A percentile compares a stretch with the other conserved stretches of the same genome.
phyloP scores from a whole-genome alignment of 1,140 invertebrate species.

The Bombyx mandarina region DNA sequence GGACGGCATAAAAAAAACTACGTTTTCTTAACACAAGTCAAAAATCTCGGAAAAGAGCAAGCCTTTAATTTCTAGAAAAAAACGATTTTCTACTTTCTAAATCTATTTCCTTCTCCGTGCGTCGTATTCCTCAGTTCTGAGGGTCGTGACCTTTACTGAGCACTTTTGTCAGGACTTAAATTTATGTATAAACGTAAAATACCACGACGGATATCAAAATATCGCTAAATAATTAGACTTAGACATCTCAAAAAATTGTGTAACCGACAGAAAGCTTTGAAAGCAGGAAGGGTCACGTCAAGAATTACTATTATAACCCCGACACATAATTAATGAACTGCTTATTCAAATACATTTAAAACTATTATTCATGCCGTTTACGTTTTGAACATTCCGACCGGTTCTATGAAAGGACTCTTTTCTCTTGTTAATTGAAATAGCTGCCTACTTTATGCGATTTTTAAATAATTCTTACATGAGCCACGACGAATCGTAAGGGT shows the following conservation, averaged over 20 bases:
- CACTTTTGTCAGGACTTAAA: no score
- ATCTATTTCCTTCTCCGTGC: no score
- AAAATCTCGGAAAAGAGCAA: no score
- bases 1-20: no score
- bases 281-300: slow-evolving; percentile 66
- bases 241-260: slow-evolving; percentile 39
- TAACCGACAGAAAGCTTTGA: slow-evolving; percentile 55
- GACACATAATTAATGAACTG: slow-evolving; percentile 66
- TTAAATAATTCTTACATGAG: slow-evolving; percentile 32
- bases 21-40: no score
- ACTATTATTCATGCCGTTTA: slow-evolving; percentile 70
- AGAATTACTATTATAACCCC: slow-evolving; percentile 65
- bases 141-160: no score
- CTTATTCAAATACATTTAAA: slow-evolving; percentile 70
- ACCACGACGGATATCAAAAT: no score
- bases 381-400: slow-evolving; percentile 61
- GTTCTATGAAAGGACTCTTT: slow-evolving; percentile 56
- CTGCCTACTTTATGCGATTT: slow-evolving; percentile 51
- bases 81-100: no score
- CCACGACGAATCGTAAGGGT: slow-evolving; percentile 39
- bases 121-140: no score
- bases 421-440: slow-evolving; percentile 57
- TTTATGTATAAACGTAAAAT: no score
- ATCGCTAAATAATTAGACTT: no score
- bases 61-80: no score